Evolutionary conservation across 2,888 invertebrate genomes (phyloP), one percentile per base, ranked within the genome.

Genomic region (Drosophila differens): DNA sequence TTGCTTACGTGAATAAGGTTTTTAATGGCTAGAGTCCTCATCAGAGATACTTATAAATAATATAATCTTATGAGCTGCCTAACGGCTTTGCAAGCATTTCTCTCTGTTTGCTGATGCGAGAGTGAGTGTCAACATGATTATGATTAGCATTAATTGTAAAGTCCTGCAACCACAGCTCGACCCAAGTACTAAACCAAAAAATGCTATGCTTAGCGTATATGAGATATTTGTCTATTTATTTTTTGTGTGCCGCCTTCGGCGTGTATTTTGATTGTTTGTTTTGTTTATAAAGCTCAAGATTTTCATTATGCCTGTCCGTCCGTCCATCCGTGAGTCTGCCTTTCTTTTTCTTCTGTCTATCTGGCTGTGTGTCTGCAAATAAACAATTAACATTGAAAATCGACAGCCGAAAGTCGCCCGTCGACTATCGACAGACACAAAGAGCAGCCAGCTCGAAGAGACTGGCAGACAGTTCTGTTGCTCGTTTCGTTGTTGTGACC

Each of bases 271-370:
- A 61, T 90, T 90, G 83, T 86, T 90, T 86, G 87, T 91, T 86
- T 86, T 90, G 85, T 90, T 86, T 86, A 86, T 90, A 86, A 86
- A 90, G 89, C 84, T 86, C 75, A 83, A 81, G 85, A 89, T 90
- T 87, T 90, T 82, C 79, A 87, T 76, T 83, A 74, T 82, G 77
- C 44, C 49, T 35, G 47, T 30, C 51, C 16, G 41, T 25, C 62
- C 25, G 58, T 22, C 9, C 3, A 32, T 39, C 55, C 16, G 12
- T 44, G 44, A 44, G 55, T 53, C 16, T 9, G 47, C 25, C 25
- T 41, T 30, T 32, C 58, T 14, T 52, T 37, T 52, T 10, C 71
- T 61, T 14, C 44, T 22, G 47, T 1, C 39, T 3, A 22, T 22
- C 53, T 19, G n/a, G 4, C 57, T 30, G 75, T 52, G 57, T 51